Evolutionary conservation across 2,797 vertebrate genomes (phyloP), one percentile per base, ranked within the genome.

Genomic region (Eulemur rubriventer): DNA sequence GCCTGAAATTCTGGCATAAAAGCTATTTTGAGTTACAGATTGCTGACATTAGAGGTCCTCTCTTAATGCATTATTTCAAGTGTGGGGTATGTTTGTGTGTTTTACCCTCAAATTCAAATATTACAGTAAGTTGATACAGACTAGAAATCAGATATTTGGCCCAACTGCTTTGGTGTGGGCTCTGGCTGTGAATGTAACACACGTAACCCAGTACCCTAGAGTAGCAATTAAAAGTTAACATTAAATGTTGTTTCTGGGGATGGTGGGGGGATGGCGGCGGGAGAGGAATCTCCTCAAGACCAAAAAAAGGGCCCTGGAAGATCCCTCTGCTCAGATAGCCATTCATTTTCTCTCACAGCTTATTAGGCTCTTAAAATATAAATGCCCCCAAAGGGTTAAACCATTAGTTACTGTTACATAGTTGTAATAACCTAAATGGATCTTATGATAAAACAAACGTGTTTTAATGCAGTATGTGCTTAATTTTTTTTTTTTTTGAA

Each of bases 401-500:
- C 46, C 43, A 57, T 59, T 90, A 73, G 35, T 84, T 96, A 61
- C 33, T 81, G 33, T 96, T 78, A 96, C 6, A 18, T 46, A 86
- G 28, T 85, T 89, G 79, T 69, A 65, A 30, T 78, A 85, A 83
- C 35, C 4, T 65, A 72, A 48, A 14, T 70, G 18, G 35, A 52
- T 65, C 38, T 63, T 69, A 72, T 59, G 61, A 63, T 70, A 61
- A 78, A 92, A 76, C 24, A 92, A 81, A 75, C 83, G n/a, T 93
- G 59, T 89, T 95, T 90, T 93, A 95, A 95, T 96, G 6, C 38
- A 86, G 1, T 89, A 18, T 89, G 69, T 52, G 4, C 11, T 92
- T 95, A 65, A 94, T 94, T 69, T 96, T 94, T 43, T 93, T 96
- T 55, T 57, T 59, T 57, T 57, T 57, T 57, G 12, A 98, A 99